Percentiles rank a stretch among this genome's conserved stretches.
These are phyloP conservation scores for Mycteria americana DNA, from an alignment of 2,797 vertebrate genomes.

Conservation along the genomic window DNA sequence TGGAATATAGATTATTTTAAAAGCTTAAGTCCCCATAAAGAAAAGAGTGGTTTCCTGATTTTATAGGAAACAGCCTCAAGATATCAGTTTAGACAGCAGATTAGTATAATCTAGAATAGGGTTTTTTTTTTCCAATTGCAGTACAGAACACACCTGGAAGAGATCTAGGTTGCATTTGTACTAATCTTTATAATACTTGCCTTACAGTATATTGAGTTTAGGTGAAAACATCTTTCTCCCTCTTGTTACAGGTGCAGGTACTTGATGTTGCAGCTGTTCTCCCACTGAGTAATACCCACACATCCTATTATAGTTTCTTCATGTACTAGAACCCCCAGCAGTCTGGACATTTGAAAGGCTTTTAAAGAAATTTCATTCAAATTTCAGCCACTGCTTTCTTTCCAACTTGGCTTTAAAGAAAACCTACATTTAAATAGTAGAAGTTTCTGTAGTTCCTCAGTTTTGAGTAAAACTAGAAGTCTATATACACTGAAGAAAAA, in stretches of 20 bases:
- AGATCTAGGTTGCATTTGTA: background rate
- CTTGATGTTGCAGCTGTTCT: background rate
- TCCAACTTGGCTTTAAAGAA: background rate
- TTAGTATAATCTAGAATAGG: background rate
- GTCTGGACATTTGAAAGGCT: background rate
- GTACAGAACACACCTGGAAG: background rate
- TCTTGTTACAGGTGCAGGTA: background rate
- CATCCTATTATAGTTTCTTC: background rate
- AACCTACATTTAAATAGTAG: background rate
- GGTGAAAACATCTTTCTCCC: background rate
- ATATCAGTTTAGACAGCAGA: background rate
- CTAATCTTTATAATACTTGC: background rate
- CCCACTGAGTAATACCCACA: background rate
- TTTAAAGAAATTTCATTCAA: background rate
- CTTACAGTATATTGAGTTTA: background rate
- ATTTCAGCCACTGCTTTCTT: background rate
- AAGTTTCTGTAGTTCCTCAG: background rate
- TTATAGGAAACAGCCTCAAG: background rate
- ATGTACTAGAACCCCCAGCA: background rate
- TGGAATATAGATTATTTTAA: background rate
- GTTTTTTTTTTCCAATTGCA: background rate
- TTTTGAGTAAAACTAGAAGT: background rate
- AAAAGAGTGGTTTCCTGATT: background rate
- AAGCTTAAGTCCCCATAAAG: background rate
- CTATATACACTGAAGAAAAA: background rate